phyloP scores from a whole-genome alignment of 2,113 vertebrate species.

The Bombycilla garrulus region DNA sequence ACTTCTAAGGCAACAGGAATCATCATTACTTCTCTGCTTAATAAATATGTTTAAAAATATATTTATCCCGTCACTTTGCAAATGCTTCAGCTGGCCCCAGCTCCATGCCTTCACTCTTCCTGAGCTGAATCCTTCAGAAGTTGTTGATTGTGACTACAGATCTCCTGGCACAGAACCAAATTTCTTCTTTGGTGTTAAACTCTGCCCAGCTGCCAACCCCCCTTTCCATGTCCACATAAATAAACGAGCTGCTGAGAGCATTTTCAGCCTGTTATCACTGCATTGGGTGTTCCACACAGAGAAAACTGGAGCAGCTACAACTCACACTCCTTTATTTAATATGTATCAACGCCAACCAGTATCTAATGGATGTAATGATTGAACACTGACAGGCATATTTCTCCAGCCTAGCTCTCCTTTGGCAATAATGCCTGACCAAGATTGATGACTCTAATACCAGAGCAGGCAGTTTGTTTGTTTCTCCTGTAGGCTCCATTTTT shows the following conservation, averaged over 20 bases:
- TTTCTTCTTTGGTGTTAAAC: not conserved
- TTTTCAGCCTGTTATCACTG: constrained; percentile 4
- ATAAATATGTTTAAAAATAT: not conserved
- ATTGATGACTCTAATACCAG: constrained; percentile 60
- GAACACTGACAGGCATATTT: constrained; percentile 48
- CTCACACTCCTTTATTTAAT: constrained; percentile 13
- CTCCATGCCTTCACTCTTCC: not conserved
- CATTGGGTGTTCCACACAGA: not conserved
- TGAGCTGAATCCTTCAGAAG: not conserved
- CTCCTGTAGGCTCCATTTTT: constrained; percentile 56
- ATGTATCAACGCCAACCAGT: constrained; percentile 26
- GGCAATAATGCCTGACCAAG: constrained; percentile 60
- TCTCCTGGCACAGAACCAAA: not conserved
- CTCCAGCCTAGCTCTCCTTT: constrained; percentile 49
- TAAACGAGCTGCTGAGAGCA: not conserved
- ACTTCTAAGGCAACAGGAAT: not conserved
- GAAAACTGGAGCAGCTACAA: not conserved
- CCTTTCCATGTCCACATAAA: not conserved
- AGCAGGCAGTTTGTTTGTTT: constrained; percentile 58
- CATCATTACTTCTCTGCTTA: not conserved
- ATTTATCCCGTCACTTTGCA: not conserved
- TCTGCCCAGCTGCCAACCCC: not conserved
- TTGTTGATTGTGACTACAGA: not conserved
- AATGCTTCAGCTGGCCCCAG: not conserved
- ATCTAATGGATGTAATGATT: constrained; percentile 51